These are phyloP conservation scores for Oreotrochilus melanogaster DNA, from an alignment of 2,113 vertebrate genomes.

Conservation along the genomic window DNA sequence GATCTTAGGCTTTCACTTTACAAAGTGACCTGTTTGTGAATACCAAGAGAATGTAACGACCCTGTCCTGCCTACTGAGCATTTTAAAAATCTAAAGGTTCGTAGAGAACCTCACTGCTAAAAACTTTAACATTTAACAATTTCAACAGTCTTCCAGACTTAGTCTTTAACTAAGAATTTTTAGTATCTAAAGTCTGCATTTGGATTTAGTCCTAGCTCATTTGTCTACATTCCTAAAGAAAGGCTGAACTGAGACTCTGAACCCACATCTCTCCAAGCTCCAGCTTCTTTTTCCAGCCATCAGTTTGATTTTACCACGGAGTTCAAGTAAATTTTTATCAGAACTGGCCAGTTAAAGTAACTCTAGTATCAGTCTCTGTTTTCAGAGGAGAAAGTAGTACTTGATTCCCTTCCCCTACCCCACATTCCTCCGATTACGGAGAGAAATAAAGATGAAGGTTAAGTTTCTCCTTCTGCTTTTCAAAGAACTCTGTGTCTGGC, in stretches of 20 bases:
- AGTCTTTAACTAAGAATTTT: background rate
- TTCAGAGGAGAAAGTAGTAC: background rate
- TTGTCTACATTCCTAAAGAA: background rate
- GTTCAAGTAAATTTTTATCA: background rate
- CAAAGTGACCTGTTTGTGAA: background rate
- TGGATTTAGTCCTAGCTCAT: background rate
- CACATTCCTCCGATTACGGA: background rate
- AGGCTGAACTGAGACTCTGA: background rate
- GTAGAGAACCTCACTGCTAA: background rate
- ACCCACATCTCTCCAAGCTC: background rate
- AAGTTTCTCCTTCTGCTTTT: background rate
- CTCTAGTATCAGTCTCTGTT: background rate
- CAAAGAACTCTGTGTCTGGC: background rate
- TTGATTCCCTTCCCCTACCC: background rate
- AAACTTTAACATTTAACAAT: background rate
- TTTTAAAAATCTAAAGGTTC: background rate
- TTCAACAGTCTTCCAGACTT: background rate
- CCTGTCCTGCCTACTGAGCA: background rate
- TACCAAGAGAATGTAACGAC: background rate
- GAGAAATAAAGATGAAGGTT: background rate
- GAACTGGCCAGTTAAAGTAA: background rate
- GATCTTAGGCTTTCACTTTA: background rate
- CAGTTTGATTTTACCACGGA: background rate
- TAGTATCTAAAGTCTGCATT: background rate
- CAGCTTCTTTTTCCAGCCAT: background rate